A percentile compares a stretch with the other conserved stretches of the same genome.
These are phyloP conservation scores for Drosophila dunni DNA, from an alignment of 1,140 invertebrate genomes.

Conservation along the genomic window DNA sequence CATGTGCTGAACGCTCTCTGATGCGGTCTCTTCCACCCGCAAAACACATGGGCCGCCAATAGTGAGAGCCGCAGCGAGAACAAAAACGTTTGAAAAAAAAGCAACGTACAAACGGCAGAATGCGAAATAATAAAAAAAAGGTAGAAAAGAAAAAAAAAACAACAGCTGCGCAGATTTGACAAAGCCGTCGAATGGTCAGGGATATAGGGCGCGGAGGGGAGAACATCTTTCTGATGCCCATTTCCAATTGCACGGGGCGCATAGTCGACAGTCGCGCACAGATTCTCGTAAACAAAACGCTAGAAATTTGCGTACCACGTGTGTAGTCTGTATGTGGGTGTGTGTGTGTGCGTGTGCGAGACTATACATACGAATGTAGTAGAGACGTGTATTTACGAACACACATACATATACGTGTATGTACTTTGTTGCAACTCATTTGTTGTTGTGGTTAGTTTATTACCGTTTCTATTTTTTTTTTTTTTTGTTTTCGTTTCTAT, in stretches of 20 bases:
- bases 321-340: constrained; percentile 47
- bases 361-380: constrained; percentile 4
- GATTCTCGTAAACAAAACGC: constrained; percentile 58
- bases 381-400: constrained; percentile 7
- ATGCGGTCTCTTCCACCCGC: constrained; percentile 16
- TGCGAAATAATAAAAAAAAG: constrained; percentile 36
- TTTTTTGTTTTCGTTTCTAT: not conserved
- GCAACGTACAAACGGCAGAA: constrained; percentile 33
- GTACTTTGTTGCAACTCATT: constrained; percentile 44
- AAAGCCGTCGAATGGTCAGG: constrained; percentile 56
- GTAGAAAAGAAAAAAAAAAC: constrained; percentile 41
- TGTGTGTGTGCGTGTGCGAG: constrained; percentile 21
- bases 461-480: constrained; percentile 28
- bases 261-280: constrained; percentile 46
- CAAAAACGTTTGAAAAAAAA: constrained; percentile 56
- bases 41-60: constrained; percentile 48
- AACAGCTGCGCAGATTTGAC: constrained; percentile 70
- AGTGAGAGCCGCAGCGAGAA: constrained; percentile 44
- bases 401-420: constrained; percentile 2
- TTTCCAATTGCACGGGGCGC: constrained; percentile 47
- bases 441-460: constrained; percentile 42
- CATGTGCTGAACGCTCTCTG: constrained; percentile 46
- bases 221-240: constrained; percentile 25
- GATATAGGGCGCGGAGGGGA: constrained; percentile 15
- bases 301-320: constrained; percentile 74